Conservation (phyloP, 2,113 vertebrate species). For the Ploceus nigricollis region DNA sequence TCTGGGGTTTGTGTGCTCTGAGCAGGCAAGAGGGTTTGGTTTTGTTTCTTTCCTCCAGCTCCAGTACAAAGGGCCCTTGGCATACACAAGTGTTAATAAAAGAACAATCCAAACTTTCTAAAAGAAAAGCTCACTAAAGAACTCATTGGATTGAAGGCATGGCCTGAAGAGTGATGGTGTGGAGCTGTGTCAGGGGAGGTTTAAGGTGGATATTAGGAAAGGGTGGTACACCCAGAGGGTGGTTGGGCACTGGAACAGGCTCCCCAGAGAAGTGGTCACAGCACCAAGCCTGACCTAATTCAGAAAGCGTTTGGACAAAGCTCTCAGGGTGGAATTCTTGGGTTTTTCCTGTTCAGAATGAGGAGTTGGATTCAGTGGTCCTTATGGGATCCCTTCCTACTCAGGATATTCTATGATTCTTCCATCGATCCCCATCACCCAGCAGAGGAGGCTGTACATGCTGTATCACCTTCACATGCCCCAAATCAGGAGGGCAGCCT, state of each 20-base stretch:
- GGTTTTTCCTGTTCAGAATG: background rate
- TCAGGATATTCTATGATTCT: background rate
- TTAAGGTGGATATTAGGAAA: background rate
- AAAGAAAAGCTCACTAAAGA: background rate
- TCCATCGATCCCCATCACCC: fast-evolving
- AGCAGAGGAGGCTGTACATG: background rate
- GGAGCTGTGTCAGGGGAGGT: background rate
- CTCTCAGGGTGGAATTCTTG: background rate
- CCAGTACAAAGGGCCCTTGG: background rate
- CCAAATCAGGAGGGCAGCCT: background rate
- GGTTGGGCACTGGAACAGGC: background rate
- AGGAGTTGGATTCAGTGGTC: background rate
- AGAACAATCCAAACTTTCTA: background rate
- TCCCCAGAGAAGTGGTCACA: background rate
- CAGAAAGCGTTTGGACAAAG: background rate
- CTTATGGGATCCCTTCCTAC: background rate
- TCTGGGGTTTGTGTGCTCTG: background rate
- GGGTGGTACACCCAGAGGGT: background rate
- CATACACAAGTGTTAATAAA: background rate
- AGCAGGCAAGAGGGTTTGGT: background rate
- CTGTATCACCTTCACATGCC: background rate
- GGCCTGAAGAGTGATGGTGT: background rate
- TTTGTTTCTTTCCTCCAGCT: background rate
- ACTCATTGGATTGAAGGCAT: background rate
- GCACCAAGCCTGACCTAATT: background rate